A percentile compares a stretch with the other conserved stretches of the same genome.
Conservation (phyloP, 2,888 invertebrate species). For the Drosophila gaucha region DNA sequence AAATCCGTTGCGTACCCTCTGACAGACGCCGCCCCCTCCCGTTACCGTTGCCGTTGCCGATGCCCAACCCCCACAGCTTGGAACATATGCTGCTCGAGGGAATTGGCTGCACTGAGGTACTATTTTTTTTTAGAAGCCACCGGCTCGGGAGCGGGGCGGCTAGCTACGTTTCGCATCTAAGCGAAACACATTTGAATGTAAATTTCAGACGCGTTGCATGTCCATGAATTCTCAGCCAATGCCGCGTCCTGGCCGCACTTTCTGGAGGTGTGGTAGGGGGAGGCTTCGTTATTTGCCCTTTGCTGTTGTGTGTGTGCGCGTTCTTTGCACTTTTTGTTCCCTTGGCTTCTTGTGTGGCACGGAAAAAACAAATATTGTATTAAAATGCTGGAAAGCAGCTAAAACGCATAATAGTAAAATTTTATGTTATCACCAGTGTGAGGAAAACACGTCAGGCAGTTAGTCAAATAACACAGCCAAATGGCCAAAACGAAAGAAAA, state of each 20-base stretch:
- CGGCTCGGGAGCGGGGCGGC: no score
- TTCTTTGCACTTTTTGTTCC: slow-evolving; percentile 59
- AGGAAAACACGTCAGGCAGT: slow-evolving; percentile 82
- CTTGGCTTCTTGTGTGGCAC: slow-evolving; percentile 32
- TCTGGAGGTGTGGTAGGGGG: slow-evolving; percentile 14
- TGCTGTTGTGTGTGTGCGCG: slow-evolving; percentile 42
- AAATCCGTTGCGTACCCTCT: slow-evolving; percentile 65
- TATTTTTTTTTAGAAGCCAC: slow-evolving; percentile 25
- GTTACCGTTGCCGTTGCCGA: slow-evolving; percentile 19
- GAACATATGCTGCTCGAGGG: slow-evolving; percentile 77
- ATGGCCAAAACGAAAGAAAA: slow-evolving; percentile 49
- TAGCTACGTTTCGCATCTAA: slow-evolving; percentile 64
- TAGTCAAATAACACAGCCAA: slow-evolving; percentile 76
- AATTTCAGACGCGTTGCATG: slow-evolving; percentile 76
- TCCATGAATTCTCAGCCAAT: slow-evolving; percentile 70
- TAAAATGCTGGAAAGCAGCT: slow-evolving; percentile 83
- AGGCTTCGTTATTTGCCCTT: slow-evolving; percentile 49
- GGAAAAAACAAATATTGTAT: slow-evolving; percentile 79
- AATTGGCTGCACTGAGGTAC: slow-evolving; percentile 79
- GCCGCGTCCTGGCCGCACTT: slow-evolving; percentile 14
- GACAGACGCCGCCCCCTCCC: slow-evolving; percentile 20
- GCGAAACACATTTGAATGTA: slow-evolving; percentile 81
- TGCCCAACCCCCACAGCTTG: slow-evolving; percentile 9
- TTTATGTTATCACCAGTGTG: slow-evolving; percentile 82
- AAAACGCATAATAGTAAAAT: slow-evolving; percentile 83